A percentile compares a stretch with the other conserved stretches of the same genome.
Evolutionary conservation across 2,888 invertebrate genomes (phyloP).

Genomic region (Trilocha varians): DNA sequence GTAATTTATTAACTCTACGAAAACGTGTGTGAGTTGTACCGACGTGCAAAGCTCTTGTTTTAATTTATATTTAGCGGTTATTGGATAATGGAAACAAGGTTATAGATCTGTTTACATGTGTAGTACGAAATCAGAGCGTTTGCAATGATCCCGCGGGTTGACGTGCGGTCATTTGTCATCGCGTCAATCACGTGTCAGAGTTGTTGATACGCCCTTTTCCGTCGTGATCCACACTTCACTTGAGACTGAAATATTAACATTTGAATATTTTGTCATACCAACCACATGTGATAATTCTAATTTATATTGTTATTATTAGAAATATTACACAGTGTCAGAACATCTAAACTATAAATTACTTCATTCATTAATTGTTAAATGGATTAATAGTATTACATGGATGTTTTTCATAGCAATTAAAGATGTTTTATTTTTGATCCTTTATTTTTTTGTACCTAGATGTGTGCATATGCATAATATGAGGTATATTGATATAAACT

Average conservation of each 20-base stretch:
- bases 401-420: too few relatives aligned
- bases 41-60: neutral
- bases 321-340: neutral
- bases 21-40: neutral
- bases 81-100: neutral
- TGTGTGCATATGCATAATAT: too few relatives aligned
- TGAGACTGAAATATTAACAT: neutral
- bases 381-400: too few relatives aligned
- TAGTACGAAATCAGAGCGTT: neutral
- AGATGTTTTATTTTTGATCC: too few relatives aligned
- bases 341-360: too few relatives aligned
- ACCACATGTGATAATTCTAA: neutral
- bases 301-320: neutral
- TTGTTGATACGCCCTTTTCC: constrained; percentile 50
- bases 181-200: constrained; percentile 53
- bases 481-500: too few relatives aligned
- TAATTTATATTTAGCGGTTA: neutral
- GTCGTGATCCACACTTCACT: constrained; percentile 27
- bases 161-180: constrained; percentile 54
- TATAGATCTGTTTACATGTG: neutral
- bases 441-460: too few relatives aligned
- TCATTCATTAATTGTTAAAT: too few relatives aligned
- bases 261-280: neutral
- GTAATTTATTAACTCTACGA: neutral
- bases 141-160: constrained; percentile 29